These are phyloP conservation scores for Merops nubicus DNA, from an alignment of 2,113 vertebrate genomes.

Conservation along the genomic window DNA sequence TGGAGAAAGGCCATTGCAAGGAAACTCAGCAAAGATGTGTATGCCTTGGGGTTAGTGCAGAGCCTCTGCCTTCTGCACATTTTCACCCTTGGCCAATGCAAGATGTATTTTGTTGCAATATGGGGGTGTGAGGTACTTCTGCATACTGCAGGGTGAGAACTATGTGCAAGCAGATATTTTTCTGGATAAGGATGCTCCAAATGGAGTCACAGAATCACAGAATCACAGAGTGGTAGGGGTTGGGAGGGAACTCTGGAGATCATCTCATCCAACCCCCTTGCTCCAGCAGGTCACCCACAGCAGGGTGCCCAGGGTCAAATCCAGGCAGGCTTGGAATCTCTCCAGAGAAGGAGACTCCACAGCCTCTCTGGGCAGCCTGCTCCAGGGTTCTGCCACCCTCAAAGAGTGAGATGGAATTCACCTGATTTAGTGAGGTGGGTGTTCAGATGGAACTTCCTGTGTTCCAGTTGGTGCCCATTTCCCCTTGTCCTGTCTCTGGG, in stretches of 20 bases:
- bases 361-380: not conserved
- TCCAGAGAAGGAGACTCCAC: not conserved
- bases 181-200: not conserved
- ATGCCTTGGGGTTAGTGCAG: not conserved
- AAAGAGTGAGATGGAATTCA: no score
- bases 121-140: fast-evolving
- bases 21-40: not conserved
- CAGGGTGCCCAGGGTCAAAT: not conserved
- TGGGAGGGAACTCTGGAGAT: not conserved
- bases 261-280: not conserved
- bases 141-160: not conserved
- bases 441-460: not conserved
- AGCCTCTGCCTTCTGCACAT: not conserved
- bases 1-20: fast-evolving
- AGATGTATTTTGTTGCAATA: not conserved
- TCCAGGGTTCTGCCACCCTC: not conserved
- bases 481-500: not conserved
- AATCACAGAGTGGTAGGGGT: not conserved
- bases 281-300: not conserved
- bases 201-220: not conserved
- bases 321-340: not conserved
- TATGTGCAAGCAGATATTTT: not conserved
- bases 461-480: not conserved
- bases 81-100: not conserved
- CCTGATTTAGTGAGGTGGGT: no score